These are phyloP conservation scores for Eidolon helvum DNA, from an alignment of 2,113 vertebrate genomes.

Conservation along the genomic window DNA sequence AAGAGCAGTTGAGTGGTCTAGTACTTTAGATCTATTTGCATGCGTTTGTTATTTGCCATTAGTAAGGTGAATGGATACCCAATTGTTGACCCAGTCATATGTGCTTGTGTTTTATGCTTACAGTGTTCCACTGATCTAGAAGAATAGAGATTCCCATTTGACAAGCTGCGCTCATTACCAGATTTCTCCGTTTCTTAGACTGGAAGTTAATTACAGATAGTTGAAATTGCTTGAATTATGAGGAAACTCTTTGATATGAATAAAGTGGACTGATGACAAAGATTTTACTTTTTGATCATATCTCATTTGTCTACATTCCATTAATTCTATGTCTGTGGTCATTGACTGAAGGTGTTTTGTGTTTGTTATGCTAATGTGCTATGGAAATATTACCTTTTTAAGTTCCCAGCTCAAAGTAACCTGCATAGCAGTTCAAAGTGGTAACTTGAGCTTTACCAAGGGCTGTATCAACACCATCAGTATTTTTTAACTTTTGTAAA, in stretches of 20 bases:
- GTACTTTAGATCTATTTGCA: not conserved
- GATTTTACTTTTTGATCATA: not conserved
- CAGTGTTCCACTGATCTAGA: not conserved
- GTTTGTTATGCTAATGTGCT: not conserved
- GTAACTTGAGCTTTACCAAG: not conserved
- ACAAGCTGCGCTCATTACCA: not conserved
- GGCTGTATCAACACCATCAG: not conserved
- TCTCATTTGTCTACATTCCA: not conserved
- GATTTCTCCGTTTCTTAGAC: not conserved
- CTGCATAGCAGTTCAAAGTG: not conserved
- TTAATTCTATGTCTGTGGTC: not conserved
- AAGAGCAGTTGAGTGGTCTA: not conserved
- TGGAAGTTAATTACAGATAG: not conserved
- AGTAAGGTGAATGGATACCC: not conserved
- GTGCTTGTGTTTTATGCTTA: not conserved
- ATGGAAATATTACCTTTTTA: not conserved
- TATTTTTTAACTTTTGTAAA: not conserved
- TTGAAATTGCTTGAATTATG: constrained; percentile 21
- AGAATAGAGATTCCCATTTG: not conserved
- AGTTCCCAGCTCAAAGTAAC: not conserved
- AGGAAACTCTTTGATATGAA: not conserved
- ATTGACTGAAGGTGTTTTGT: not conserved
- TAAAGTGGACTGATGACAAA: not conserved
- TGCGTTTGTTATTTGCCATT: not conserved
- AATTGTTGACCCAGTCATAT: not conserved